phyloP scores from a whole-genome alignment of 2,113 vertebrate species.

The Atractosteus spatula region DNA sequence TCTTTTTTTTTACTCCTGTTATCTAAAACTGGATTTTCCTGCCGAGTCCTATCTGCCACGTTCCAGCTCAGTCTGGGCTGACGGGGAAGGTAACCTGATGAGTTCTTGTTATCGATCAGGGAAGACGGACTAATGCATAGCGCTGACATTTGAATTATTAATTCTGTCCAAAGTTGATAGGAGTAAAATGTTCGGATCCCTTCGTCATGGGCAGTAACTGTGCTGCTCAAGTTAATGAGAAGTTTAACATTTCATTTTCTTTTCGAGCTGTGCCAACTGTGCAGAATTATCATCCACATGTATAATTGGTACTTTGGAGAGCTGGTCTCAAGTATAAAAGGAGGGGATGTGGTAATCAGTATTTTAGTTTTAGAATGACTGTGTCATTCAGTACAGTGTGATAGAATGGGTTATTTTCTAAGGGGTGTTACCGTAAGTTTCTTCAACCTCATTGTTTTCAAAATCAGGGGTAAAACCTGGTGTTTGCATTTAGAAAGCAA shows the following conservation, averaged over 20 bases:
- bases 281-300: neutral
- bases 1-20: too few relatives aligned
- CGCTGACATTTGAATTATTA: neutral
- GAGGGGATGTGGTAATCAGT: neutral
- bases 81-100: neutral
- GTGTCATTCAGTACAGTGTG: neutral
- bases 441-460: too few relatives aligned
- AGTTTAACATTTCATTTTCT: neutral
- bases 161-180: neutral
- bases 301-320: neutral
- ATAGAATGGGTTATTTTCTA: too few relatives aligned
- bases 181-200: neutral
- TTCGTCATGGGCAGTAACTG: neutral
- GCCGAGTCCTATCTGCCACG: neutral
- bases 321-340: neutral
- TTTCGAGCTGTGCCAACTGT: neutral
- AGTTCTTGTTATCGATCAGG: constrained; percentile 3
- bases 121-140: neutral
- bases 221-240: neutral
- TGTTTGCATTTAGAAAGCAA: too few relatives aligned
- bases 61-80: neutral
- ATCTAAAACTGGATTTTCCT: neutral
- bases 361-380: neutral
- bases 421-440: too few relatives aligned
- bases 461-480: too few relatives aligned